phyloP scores from a whole-genome alignment of 1,140 invertebrate species.

The Telenomus remus region DNA sequence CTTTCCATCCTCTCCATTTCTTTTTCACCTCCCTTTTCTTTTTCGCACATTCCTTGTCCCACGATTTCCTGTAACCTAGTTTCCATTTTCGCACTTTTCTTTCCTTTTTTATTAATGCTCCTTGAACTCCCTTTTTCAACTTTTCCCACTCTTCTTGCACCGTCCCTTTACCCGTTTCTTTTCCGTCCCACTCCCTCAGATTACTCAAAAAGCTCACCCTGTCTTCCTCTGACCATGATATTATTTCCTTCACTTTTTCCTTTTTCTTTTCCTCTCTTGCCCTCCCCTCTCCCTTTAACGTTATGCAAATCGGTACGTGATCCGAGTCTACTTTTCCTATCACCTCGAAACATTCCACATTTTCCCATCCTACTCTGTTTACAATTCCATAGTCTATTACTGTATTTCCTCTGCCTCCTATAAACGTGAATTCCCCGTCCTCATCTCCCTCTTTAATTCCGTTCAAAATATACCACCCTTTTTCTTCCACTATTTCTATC shows the following conservation, averaged over 20 bases:
- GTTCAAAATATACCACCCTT: not conserved
- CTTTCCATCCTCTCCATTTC: not conserved
- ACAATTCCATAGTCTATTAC: not conserved
- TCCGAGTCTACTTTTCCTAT: not conserved
- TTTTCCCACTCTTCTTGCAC: not conserved
- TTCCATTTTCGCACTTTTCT: slow-evolving; percentile 1
- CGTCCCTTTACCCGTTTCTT: not conserved
- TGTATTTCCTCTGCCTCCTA: not conserved
- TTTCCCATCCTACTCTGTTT: not conserved
- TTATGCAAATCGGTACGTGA: not conserved
- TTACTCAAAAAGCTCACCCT: not conserved
- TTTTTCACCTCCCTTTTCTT: slow-evolving; percentile 1
- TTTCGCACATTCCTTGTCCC: slow-evolving; percentile 2
- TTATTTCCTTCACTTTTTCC: not conserved
- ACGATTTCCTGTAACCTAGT: not conserved
- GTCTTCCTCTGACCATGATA: slow-evolving; percentile 2
- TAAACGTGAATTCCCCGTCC: not conserved
- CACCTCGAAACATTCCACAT: not conserved
- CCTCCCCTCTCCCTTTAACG: not conserved
- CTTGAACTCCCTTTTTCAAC: not conserved
- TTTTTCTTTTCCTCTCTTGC: not conserved
- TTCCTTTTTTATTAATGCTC: not conserved
- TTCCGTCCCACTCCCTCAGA: not conserved
- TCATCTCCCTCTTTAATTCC: not conserved
- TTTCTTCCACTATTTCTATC: not conserved